phyloP scores from a whole-genome alignment of 37 sponge, comb jelly and placozoan species.

The Aphrocallistes beatrix region DNA sequence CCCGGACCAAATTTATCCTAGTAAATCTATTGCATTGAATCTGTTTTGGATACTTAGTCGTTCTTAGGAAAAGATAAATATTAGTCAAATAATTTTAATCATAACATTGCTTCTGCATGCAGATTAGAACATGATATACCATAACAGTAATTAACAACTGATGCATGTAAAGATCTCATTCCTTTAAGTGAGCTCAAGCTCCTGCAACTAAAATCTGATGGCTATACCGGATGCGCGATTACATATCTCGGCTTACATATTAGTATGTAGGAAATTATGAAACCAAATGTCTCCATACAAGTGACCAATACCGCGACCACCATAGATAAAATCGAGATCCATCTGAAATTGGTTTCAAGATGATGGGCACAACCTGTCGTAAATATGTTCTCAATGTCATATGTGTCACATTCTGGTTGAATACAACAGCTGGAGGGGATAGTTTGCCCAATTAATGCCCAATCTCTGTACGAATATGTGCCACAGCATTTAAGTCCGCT shows the following conservation, averaged over 20 bases:
- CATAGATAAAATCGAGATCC: neutral
- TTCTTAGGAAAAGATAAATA: too few relatives aligned
- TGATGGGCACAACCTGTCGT: neutral
- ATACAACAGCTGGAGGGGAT: conserved; percentile 12
- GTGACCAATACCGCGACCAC: neutral
- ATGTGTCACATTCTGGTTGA: neutral
- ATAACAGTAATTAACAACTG: too few relatives aligned
- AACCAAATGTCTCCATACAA: neutral
- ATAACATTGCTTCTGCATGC: too few relatives aligned
- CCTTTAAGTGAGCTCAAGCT: too few relatives aligned
- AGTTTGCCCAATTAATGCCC: neutral
- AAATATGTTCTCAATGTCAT: neutral
- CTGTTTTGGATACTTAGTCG: too few relatives aligned
- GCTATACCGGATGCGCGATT: neutral
- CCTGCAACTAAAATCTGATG: too few relatives aligned
- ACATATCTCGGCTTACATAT: conserved; percentile 16
- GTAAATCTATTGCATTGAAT: too few relatives aligned
- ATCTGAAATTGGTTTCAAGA: neutral
- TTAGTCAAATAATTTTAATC: too few relatives aligned
- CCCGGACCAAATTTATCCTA: too few relatives aligned
- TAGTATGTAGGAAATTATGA: neutral
- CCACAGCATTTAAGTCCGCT: neutral
- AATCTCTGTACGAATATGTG: neutral
- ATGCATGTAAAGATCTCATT: too few relatives aligned
- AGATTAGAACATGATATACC: too few relatives aligned